Base-by-base conservation (phyloP, 2,113 vertebrate genomes). In the human (Homo sapiens) region DNA sequence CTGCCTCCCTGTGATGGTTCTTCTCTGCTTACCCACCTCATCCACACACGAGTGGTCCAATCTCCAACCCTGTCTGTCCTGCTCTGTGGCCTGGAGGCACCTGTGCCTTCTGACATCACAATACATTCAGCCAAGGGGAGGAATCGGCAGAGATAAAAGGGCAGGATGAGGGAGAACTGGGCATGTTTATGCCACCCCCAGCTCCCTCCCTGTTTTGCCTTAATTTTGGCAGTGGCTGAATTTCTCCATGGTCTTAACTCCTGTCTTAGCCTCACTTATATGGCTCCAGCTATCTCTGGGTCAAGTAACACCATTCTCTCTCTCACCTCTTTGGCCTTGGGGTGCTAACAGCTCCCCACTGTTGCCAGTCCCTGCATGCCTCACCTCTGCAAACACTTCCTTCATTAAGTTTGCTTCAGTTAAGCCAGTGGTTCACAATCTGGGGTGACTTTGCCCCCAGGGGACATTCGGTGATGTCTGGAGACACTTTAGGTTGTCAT, bases 181-280 rank as follows among this genome's bases (percentile, higher is more conserved):
- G 40, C 5, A 1, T 10, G 18, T 4, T 13, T 8, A 8, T 0
- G 13, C 61, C 38, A 13, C 20, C 4, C 3, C 2, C 10, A 3
- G 0, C 6, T 11, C 1, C 40, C 1, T 7, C 30, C 57, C 0
- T 14, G 12, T 61, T 83, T 61, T 43, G 35, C 32, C 79, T 86
- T 92, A 27, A n/a, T 38, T 55, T 59, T 32, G 10, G 14, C 25
- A 11, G 10, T 30, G 50, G 32, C 55, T 50, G 9, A 25, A 11
- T 79, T 84, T 70, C 38, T 83, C 45, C 35, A 1, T 0, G n/a
- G 50, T 7, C 70, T 50, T 25, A 8, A 5, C n/a, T 55, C 73
- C 25, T 17, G 27, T n/a, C 32, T 61, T 27, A 52, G 11, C 32
- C 66, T 95, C 8, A 32, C 22, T 55, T 50, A 10, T 9, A 20